Evolutionary conservation across 23 tunicate species (phyloP), one percentile per base, ranked within the genome.

Genomic region (Diplosoma virens): DNA sequence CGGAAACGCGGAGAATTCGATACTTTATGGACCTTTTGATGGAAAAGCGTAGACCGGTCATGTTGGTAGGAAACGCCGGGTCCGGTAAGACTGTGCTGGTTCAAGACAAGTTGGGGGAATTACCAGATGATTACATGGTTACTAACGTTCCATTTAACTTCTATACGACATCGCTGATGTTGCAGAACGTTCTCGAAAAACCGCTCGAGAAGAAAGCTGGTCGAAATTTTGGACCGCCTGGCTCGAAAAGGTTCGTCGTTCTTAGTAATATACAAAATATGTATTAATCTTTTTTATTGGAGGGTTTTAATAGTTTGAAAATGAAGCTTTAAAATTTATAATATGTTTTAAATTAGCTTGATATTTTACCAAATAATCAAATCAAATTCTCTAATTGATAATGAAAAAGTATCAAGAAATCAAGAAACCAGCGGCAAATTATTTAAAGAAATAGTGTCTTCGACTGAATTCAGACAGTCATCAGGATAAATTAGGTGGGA

Each of bases 161-260:
- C 86, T 94, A 94, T 76, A 94, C 99, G 2, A 94, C 95, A 47
- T 94, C 99, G 1, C 25, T 88, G 67, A 88, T 94, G 99, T 54
- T 94, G 80, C 99, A 94, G 74, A 84, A 91, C 7, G 87, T 94
- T 0, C 82, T 94, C 6, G 99, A 94, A 67, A 88, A 88, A 59
- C 99, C 95, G 3, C 84, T 94, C 32, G 99, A 94, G 77, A 94
- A 94, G 58, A 94, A 94, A 83, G 99, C 99, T 26, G 99, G 99
- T 0, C 79, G 99, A 58, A 94, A 87, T 69, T 94, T 82, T 80
- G 99, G 95, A 4, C 99, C 99, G 16, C 99, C 99, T 32, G 99
- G 99, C 3, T 79, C 90, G 7, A 94, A 94, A 64, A 79, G 95
- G 97, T 85, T 11, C n/a, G n/a, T n/a, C n/a, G n/a, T n/a, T n/a